Evolutionary conservation across 1,140 invertebrate genomes (phyloP).

Genomic region (Papilio polytes): DNA sequence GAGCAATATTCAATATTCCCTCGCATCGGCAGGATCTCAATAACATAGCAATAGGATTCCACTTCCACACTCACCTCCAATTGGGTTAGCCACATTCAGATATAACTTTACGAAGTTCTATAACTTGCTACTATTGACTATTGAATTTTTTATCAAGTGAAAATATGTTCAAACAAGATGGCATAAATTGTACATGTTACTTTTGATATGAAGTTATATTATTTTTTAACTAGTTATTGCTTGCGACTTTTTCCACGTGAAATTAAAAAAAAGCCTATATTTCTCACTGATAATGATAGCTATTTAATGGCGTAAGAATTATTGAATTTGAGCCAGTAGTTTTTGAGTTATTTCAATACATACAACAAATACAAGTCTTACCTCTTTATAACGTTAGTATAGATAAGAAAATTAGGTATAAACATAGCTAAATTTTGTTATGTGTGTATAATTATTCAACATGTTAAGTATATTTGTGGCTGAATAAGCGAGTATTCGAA

Average conservation of each 20-base stretch:
- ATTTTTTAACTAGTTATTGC: no score
- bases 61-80: conserved; percentile 23
- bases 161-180: background rate
- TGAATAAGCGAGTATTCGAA: background rate
- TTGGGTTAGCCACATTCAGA: conserved; percentile 8
- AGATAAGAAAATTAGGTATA: no score
- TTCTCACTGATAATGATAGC: no score
- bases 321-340: no score
- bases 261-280: no score
- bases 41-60: conserved; percentile 16
- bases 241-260: no score
- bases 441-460: background rate
- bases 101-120: conserved; percentile 2
- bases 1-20: conserved; percentile 5
- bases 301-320: no score
- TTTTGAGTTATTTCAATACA: no score
- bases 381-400: no score
- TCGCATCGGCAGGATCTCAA: background rate
- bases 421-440: background rate
- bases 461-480: background rate
- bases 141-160: background rate
- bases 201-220: no score
- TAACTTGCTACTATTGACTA: background rate
- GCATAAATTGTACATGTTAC: background rate
- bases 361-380: no score